phyloP scores from a whole-genome alignment of 1,140 invertebrate genomes.

The Octopus bimaculoides region DNA sequence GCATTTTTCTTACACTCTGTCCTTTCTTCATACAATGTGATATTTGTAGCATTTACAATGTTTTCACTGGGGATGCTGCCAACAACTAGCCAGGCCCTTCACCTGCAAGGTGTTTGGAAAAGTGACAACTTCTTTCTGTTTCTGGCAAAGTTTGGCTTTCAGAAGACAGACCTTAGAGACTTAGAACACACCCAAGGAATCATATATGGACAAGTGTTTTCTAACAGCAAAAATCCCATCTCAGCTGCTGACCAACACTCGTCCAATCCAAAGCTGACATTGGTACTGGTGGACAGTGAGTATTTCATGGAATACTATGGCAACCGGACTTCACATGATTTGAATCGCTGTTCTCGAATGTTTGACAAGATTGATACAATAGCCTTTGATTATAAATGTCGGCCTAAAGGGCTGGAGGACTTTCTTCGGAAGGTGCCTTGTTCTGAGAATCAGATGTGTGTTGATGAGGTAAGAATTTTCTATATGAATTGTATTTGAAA shows the following conservation, averaged over 20 bases:
- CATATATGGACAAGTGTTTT: conserved; percentile 71
- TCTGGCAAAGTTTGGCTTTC: conserved; percentile 92
- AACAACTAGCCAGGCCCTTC: conserved; percentile 26
- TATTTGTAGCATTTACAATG: too few relatives aligned
- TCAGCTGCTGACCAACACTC: background rate
- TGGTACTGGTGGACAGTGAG: conserved; percentile 81
- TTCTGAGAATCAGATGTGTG: conserved; percentile 71
- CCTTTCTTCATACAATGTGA: too few relatives aligned
- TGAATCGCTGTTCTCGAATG: conserved; percentile 75
- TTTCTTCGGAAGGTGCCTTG: conserved; percentile 88
- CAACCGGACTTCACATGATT: conserved; percentile 69
- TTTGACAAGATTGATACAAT: conserved; percentile 78
- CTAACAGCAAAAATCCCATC: background rate
- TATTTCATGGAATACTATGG: conserved; percentile 88
- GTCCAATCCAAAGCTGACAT: conserved; percentile 71
- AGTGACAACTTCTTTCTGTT: conserved; percentile 84
- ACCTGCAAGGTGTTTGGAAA: conserved; percentile 53
- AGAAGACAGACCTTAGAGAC: conserved; percentile 86
- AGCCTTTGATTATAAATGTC: conserved; percentile 81
- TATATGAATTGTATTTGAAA: too few relatives aligned
- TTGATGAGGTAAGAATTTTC: conserved; percentile 72
- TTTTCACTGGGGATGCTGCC: background rate
- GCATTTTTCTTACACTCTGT: too few relatives aligned
- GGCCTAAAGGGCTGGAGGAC: conserved; percentile 73
- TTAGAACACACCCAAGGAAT: conserved; percentile 83